A percentile compares a stretch with the other conserved stretches of the same genome.
Evolutionary conservation across 2,797 vertebrate genomes (phyloP).

Genomic region (Xyrichtys novacula): DNA sequence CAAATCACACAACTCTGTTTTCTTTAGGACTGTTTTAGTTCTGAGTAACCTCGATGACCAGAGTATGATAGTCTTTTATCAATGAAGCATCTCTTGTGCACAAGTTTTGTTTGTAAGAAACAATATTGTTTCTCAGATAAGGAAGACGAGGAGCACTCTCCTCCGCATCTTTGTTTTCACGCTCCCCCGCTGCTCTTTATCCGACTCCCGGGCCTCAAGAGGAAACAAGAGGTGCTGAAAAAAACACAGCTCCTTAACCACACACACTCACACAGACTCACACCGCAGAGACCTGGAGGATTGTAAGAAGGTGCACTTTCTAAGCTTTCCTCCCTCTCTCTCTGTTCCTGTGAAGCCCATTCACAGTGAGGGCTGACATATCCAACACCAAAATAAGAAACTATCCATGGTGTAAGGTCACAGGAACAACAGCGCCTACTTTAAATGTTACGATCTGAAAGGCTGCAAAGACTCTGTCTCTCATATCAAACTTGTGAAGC

Average conservation of each 20-base stretch:
- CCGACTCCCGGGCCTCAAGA: constrained; percentile 4
- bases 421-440: not conserved
- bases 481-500: too few relatives aligned
- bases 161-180: constrained; percentile 13
- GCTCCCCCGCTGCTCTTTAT: not conserved
- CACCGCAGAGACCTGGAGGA: constrained; percentile 12
- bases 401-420: not conserved
- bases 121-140: not conserved
- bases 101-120: not conserved
- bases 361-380: not conserved
- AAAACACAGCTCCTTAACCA: constrained; percentile 12
- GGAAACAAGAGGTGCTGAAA: constrained; percentile 32
- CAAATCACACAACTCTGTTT: too few relatives aligned
- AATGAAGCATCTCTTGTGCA: not conserved
- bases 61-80: too few relatives aligned
- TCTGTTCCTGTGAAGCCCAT: not conserved
- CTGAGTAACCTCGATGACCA: too few relatives aligned
- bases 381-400: not conserved
- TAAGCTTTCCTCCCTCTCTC: not conserved
- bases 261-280: too few relatives aligned
- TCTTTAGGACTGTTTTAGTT: too few relatives aligned
- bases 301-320: not conserved
- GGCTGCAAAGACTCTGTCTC: not conserved
- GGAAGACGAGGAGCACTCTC: not conserved
- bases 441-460: not conserved